Percentiles rank a stretch among this genome's conserved stretches.
phyloP scores from a whole-genome alignment of 2,888 invertebrate species.

The Sepioteuthis lessoniana region DNA sequence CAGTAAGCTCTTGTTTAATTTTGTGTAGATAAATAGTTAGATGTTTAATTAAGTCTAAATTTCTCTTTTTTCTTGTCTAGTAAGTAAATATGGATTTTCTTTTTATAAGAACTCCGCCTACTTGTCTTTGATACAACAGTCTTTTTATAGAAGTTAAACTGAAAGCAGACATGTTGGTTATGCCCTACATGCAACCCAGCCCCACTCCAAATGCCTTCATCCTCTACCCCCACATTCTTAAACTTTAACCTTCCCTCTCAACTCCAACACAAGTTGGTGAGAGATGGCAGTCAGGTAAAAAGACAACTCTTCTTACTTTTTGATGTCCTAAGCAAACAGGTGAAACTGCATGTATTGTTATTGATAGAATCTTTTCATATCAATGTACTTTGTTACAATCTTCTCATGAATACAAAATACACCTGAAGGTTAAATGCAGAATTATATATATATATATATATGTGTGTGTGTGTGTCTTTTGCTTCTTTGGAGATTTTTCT shows the following conservation, averaged over 20 bases:
- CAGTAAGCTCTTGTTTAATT: too few relatives aligned
- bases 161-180: neutral
- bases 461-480: too few relatives aligned
- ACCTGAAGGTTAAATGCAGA: neutral
- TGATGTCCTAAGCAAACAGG: neutral
- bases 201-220: too few relatives aligned
- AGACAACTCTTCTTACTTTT: neutral
- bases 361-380: neutral
- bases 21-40: too few relatives aligned
- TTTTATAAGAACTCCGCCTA: neutral
- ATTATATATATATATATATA: neutral
- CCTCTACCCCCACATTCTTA: too few relatives aligned
- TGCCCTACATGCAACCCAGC: too few relatives aligned
- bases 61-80: neutral
- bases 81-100: neutral
- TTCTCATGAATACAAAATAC: neutral
- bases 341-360: slow-evolving; percentile 11
- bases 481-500: too few relatives aligned
- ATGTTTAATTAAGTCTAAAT: too few relatives aligned
- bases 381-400: neutral
- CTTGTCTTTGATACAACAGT: neutral
- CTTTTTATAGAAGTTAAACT: slow-evolving; percentile 33
- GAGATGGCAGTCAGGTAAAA: neutral
- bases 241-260: too few relatives aligned
- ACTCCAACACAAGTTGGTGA: too few relatives aligned